Evolutionary conservation across 2,113 vertebrate species (phyloP), one percentile per base, ranked within the genome.

Genomic region (Phylloscopus trochilus): DNA sequence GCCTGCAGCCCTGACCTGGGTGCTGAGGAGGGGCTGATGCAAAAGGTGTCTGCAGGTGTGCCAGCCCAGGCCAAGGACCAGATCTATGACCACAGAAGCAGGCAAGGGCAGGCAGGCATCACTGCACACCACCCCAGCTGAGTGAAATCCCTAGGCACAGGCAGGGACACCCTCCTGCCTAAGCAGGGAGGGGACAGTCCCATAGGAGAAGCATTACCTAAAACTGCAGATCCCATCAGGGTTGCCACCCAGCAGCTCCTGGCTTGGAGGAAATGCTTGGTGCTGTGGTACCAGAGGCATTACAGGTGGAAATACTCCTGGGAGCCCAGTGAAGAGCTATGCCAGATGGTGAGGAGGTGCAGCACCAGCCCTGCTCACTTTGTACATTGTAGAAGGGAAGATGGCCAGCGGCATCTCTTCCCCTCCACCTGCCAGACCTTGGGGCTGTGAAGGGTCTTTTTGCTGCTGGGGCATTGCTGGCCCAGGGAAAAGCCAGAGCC

Each of bases 81-180:
- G 78, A 67, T 15, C 31, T 21, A 7, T 26, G 31, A 58, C 28
- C 63, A 44, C 11, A 53, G 56, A 67, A 63, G 35, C n/a, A 41
- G 20, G 13, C 9, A 51, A n/a, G 33, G 41, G 26, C 22, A 30
- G 41, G 26, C 22, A 16, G 4, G 3, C 20, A 62, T 13, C 0
- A 0, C 30, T 17, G 3, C 2, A 1, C n/a, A 15, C 15, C 4
- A 7, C 2, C 37, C 6, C 0, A 1, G 10, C 3, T 21, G 28
- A 68, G 43, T 9, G 2, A 6, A 64, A 35, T 22, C 22, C 47
- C 28, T 9, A 8, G 46, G 41, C 27, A 60, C 56, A 74, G 70
- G 51, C 19, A 52, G 11, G 37, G 27, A 27, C 22, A 88, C 7
- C 1, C 8, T 72, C 15, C n/a, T 70, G 31, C 6, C 1, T 1